Evolutionary conservation across 2,797 vertebrate genomes (phyloP).

Genomic region (Bucorvus abyssinicus): DNA sequence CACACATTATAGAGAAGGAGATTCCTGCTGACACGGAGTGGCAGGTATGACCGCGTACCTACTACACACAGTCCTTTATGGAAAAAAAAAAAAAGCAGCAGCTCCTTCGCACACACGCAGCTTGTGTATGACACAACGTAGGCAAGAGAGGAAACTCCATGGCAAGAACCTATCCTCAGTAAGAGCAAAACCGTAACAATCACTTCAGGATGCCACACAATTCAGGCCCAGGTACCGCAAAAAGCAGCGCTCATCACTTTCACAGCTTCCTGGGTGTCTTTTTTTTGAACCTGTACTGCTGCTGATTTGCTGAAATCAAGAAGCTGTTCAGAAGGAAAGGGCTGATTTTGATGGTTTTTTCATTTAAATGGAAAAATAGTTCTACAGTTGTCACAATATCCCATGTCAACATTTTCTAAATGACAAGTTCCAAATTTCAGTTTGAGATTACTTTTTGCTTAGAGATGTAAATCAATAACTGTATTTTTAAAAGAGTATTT

Average conservation of each 20-base stretch:
- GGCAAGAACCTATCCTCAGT: not conserved
- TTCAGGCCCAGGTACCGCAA: not conserved
- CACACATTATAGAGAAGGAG: not conserved
- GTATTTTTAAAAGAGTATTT: not conserved
- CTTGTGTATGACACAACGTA: not conserved
- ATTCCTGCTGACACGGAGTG: not conserved
- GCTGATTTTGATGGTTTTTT: not conserved
- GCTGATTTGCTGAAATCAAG: not conserved
- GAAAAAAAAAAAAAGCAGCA: not conserved
- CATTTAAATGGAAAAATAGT: not conserved
- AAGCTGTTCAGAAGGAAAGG: not conserved
- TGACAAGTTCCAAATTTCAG: not conserved
- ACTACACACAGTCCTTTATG: not conserved
- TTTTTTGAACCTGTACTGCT: not conserved
- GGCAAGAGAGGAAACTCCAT: not conserved
- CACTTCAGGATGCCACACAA: not conserved
- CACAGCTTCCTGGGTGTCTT: not conserved
- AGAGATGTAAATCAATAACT: not conserved
- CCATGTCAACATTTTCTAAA: not conserved
- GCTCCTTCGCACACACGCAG: not conserved
- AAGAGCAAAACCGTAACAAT: not conserved
- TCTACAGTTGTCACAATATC: not conserved
- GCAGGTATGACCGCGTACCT: not conserved
- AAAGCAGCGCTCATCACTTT: not conserved
- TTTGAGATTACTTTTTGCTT: not conserved